Evolutionary conservation across 2,113 vertebrate genomes (phyloP).

Genomic region (Pelodiscus sinensis): DNA sequence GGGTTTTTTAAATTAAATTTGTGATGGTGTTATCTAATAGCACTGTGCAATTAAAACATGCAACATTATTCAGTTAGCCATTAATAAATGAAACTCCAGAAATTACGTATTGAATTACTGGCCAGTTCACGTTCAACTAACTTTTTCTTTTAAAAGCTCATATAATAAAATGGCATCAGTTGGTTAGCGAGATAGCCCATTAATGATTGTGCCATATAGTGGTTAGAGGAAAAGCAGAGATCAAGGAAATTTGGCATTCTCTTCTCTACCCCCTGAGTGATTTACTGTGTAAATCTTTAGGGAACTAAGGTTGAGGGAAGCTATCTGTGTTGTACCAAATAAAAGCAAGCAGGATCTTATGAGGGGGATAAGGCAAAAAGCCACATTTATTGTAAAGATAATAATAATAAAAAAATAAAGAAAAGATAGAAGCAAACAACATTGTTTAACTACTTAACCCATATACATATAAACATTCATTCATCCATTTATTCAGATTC

Average conservation of each 20-base stretch:
- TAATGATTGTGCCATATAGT: not conserved
- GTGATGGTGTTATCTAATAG: not conserved
- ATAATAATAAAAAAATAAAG: no score
- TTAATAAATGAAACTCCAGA: not conserved
- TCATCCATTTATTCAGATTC: no score
- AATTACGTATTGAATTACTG: not conserved
- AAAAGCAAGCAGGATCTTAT: no score
- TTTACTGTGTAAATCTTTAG: not conserved
- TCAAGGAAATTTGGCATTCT: not conserved
- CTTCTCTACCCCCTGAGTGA: not conserved
- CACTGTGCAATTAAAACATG: not conserved
- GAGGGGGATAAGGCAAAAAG: no score
- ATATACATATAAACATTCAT: no score
- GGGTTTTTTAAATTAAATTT: not conserved
- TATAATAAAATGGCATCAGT: not conserved
- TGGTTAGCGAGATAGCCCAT: not conserved
- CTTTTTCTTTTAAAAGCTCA: not conserved
- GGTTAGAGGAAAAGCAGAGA: not conserved
- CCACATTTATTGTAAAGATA: no score
- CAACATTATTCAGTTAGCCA: not conserved
- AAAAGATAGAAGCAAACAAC: no score
- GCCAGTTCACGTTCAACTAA: not conserved
- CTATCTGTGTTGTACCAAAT: no score
- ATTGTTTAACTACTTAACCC: no score
- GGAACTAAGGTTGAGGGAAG: not conserved